Conservation (phyloP, 2,888 invertebrate genomes). For the Meta bourneti region DNA sequence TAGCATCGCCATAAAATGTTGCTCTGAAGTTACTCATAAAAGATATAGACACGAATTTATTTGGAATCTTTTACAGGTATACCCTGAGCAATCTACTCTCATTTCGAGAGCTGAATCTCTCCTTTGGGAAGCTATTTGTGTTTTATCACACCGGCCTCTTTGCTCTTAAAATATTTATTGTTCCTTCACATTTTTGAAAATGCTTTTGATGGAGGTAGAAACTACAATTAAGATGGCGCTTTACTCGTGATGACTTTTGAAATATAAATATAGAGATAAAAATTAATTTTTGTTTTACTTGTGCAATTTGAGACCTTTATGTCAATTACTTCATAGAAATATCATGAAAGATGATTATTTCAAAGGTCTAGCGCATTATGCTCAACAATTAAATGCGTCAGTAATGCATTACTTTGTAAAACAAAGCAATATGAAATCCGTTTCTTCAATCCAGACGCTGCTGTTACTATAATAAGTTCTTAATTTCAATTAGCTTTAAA, state of each 20-base stretch:
- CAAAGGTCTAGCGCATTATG: too few species aligned
- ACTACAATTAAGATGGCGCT: neutral
- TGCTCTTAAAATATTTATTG: slow-evolving; percentile 41
- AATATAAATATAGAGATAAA: neutral
- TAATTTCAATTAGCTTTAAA: too few species aligned
- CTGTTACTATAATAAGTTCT: too few species aligned
- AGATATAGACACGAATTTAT: slow-evolving; percentile 11
- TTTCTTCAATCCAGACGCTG: too few species aligned
- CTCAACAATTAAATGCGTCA: too few species aligned
- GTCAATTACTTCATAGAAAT: too few species aligned
- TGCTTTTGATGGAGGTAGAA: slow-evolving; percentile 5
- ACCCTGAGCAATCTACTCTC: slow-evolving; percentile 13
- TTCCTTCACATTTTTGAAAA: slow-evolving; percentile 8
- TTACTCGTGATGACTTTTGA: neutral
- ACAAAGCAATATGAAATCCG: too few species aligned
- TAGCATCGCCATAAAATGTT: neutral
- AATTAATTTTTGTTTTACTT: neutral
- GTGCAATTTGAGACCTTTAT: neutral
- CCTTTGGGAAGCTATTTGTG: slow-evolving; percentile 12
- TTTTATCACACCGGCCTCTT: slow-evolving; percentile 19
- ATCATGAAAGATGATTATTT: too few species aligned
- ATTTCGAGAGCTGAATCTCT: slow-evolving; percentile 27
- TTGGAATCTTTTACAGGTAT: slow-evolving; percentile 40
- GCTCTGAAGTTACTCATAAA: slow-evolving; percentile 12
- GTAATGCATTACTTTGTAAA: too few species aligned